Percentiles rank a stretch among this genome's conserved stretches.
Evolutionary conservation across 2,888 invertebrate genomes (phyloP).

Genomic region (Coelopa pilipes): DNA sequence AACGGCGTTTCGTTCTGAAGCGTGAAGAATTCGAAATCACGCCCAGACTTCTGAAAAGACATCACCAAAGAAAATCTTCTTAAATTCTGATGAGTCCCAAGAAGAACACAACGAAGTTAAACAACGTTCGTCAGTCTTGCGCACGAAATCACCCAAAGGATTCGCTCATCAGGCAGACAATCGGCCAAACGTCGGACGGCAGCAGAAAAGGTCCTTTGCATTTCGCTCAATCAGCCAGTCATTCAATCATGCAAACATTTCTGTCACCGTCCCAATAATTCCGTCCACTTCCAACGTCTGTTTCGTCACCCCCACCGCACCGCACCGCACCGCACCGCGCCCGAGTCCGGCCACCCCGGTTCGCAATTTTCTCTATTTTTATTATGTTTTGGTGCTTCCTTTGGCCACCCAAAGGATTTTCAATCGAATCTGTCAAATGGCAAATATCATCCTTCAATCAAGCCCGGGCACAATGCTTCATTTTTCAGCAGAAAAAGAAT

Average conservation of each 20-base stretch:
- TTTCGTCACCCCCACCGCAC: slow-evolving; percentile 24
- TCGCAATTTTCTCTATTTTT: slow-evolving; percentile 26
- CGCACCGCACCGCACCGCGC: no score
- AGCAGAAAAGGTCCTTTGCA: slow-evolving; percentile 10
- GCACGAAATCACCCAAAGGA: slow-evolving; percentile 16
- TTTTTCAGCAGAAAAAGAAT: slow-evolving; percentile 32
- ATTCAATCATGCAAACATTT: slow-evolving; percentile 41
- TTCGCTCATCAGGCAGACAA: slow-evolving; percentile 15
- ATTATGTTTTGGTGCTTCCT: neutral
- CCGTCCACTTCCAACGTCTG: slow-evolving; percentile 32
- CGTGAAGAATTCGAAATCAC: no score
- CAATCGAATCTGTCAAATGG: slow-evolving; percentile 57
- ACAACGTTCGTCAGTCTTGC: slow-evolving; percentile 1
- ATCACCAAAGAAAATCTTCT: no score
- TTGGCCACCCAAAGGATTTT: slow-evolving; percentile 50
- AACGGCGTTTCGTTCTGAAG: no score
- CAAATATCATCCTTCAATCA: slow-evolving; percentile 58
- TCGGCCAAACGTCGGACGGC: neutral
- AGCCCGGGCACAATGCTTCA: slow-evolving; percentile 44
- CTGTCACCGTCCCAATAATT: slow-evolving; percentile 38
- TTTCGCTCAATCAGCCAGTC: slow-evolving; percentile 45
- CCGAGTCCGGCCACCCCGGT: neutral
- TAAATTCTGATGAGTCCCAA: no score
- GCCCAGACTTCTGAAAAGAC: no score
- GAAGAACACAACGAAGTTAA: slow-evolving; percentile 2